These are phyloP conservation scores for Andrena fulva DNA, from an alignment of 2,888 invertebrate genomes.

Conservation along the genomic window DNA sequence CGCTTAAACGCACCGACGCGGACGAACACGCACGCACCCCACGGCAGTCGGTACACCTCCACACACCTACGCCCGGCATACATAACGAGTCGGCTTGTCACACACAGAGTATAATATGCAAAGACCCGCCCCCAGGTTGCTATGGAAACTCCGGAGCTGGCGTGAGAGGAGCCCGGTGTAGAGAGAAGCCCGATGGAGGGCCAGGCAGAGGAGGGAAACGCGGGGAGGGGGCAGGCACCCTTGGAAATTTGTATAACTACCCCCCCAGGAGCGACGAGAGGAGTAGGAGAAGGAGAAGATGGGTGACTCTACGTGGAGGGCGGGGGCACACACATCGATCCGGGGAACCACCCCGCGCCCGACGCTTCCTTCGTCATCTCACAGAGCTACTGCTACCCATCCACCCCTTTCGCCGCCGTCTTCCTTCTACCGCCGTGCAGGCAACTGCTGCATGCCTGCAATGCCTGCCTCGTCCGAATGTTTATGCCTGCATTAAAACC, in stretches of 20 bases:
- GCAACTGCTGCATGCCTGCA: conserved; percentile 66
- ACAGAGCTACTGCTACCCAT: conserved; percentile 70
- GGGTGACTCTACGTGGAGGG: conserved; percentile 67
- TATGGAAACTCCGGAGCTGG: conserved; percentile 79
- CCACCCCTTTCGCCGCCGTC: conserved; percentile 11
- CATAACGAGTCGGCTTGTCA: conserved; percentile 81
- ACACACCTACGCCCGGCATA: conserved; percentile 70
- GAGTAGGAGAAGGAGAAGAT: conserved; percentile 51
- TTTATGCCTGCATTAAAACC: conserved; percentile 76
- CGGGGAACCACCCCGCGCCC: conserved; percentile 76
- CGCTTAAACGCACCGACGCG: conserved; percentile 38
- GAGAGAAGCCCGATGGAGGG: conserved; percentile 58
- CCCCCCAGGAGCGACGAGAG: conserved; percentile 80
- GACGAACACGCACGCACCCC: conserved; percentile 20
- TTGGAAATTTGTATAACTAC: conserved; percentile 85
- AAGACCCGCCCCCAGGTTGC: conserved; percentile 83
- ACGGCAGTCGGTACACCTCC: conserved; percentile 39
- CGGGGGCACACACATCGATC: conserved; percentile 83
- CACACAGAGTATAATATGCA: conserved; percentile 84
- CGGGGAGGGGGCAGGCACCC: conserved; percentile 81
- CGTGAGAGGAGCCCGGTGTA: conserved; percentile 76
- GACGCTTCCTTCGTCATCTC: conserved; percentile 80
- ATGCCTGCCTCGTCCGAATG: conserved; percentile 65
- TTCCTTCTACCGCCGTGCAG: conserved; percentile 29
- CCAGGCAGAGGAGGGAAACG: conserved; percentile 59